Percentiles rank a stretch among this genome's conserved stretches.
Conservation (phyloP, 2,797 vertebrate genomes). For the Lepus townsendii region DNA sequence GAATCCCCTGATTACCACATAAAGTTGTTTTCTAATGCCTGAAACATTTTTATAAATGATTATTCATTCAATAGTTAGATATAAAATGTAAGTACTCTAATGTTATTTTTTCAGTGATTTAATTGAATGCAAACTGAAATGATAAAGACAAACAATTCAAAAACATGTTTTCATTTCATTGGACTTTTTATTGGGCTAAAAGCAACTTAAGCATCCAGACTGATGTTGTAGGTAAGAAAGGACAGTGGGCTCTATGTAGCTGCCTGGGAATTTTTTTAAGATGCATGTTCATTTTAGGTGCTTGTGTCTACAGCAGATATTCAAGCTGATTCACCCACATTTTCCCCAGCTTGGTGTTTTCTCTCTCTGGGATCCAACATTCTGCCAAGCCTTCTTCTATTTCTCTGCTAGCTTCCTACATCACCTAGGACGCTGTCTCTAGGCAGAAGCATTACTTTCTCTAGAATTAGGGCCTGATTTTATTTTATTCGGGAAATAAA, state of each 20-base stretch:
- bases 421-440: not conserved
- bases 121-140: conserved; percentile 5
- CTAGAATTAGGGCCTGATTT: not conserved
- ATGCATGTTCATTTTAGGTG: not conserved
- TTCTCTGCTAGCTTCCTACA: not conserved
- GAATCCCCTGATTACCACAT: not conserved
- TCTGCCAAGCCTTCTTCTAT: not conserved
- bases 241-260: not conserved
- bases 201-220: not conserved
- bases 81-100: not conserved
- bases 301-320: not conserved
- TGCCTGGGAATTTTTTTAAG: not conserved
- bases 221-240: not conserved
- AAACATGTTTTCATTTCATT: not conserved
- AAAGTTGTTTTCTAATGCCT: not conserved
- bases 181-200: not conserved
- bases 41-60: not conserved
- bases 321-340: not conserved
- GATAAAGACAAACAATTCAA: not conserved
- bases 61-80: not conserved
- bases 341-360: not conserved
- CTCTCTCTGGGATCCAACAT: not conserved
- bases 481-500: not conserved
- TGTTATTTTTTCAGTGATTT: conserved; percentile 1
- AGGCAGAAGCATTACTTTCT: not conserved